Evolutionary conservation across 1,140 invertebrate species (phyloP), one percentile per base, ranked within the genome.

Genomic region (Coptotermes formosanus): DNA sequence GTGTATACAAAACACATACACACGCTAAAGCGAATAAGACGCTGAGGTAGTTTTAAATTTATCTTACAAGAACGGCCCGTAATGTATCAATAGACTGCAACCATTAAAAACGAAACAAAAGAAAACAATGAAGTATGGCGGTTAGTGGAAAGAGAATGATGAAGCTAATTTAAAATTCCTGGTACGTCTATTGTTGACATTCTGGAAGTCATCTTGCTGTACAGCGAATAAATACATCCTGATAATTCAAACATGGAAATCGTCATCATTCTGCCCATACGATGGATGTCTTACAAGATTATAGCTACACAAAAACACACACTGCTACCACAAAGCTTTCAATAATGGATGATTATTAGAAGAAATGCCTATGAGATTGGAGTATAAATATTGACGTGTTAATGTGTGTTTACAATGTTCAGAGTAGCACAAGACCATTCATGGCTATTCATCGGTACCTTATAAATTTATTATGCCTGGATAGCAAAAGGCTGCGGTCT

Each of bases 241-340:
- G 64, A 75, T 75, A 75, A 75, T 75, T 75, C n/a, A 25, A 75
- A 75, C 64, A 75, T 75, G n/a, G n/a, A 75, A 75, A 75, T 75
- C 64, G 64, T 75, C 64, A 75, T 75, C 64, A 30, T n/a, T 7
- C n/a, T 25, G 64, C 25, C 64, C 25, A 30, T 75, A 30, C 25
- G 64, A 75, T 75, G 9, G 64, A 75, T 75, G 64, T 75, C 64
- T 75, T 75, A 75, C 64, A 75, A 75, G 64, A 30, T 75, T 30
- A 75, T 6, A 75, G 64, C 64, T 75, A 75, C n/a, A 75, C 25
- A 75, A 75, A 75, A 75, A 75, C 64, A 30, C 25, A 75, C 25
- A 14, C n/a, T 25, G 14, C n/a, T 16, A 75, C 64, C 64, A 16
- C n/a, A 75, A 75, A 75, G 25, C 64, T 75, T 30, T 75, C n/a